Evolutionary conservation across 2,888 invertebrate genomes (phyloP).

Genomic region (Eristalis tenax): DNA sequence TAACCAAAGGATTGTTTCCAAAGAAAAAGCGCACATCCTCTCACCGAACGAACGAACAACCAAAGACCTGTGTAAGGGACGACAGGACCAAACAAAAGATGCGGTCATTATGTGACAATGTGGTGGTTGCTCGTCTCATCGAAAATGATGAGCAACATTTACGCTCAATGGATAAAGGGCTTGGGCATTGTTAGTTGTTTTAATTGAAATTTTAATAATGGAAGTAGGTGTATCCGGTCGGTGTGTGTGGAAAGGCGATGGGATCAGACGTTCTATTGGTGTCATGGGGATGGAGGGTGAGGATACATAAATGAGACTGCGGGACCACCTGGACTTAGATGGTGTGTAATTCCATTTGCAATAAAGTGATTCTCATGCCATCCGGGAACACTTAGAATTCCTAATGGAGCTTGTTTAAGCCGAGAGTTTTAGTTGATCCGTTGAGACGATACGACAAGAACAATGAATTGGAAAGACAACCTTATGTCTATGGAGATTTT

Average conservation of each 20-base stretch:
- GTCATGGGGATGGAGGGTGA: neutral
- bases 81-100: constrained; percentile 51
- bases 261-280: constrained; percentile 11
- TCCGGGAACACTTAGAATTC: constrained; percentile 10
- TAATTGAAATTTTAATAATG: constrained; percentile 71
- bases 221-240: constrained; percentile 48
- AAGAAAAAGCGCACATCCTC: constrained; percentile 18
- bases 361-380: constrained; percentile 11
- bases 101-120: constrained; percentile 69
- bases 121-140: constrained; percentile 48
- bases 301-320: neutral
- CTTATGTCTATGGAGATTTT: neutral
- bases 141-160: constrained; percentile 65
- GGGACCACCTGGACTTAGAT: neutral
- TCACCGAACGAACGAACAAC: neutral
- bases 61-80: neutral
- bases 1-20: constrained; percentile 47
- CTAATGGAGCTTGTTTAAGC: neutral
- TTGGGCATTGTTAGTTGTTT: constrained; percentile 58
- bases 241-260: constrained; percentile 3
- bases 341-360: neutral
- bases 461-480: neutral
- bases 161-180: constrained; percentile 57
- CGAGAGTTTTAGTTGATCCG: neutral
- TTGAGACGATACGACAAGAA: neutral